Evolutionary conservation across 2,797 vertebrate genomes (phyloP).

Genomic region (Thunnus albacares): DNA sequence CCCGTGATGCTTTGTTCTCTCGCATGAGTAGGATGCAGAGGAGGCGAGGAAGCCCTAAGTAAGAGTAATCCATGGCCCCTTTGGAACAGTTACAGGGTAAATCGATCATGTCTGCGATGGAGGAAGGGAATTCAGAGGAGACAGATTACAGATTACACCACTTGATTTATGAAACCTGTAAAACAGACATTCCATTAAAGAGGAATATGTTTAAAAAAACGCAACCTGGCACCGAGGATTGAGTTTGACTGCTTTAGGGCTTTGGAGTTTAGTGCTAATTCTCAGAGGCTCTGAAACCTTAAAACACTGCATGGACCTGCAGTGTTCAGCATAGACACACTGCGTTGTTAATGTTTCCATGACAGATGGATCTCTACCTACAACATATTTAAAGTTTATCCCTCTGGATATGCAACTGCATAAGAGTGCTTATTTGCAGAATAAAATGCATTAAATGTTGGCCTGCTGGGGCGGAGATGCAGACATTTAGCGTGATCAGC

Average conservation of each 20-base stretch:
- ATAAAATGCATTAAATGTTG: slow-evolving; percentile 34
- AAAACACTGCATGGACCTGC: background rate
- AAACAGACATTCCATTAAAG: slow-evolving; percentile 37
- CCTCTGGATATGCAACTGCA: slow-evolving; percentile 23
- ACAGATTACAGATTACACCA: slow-evolving; percentile 43
- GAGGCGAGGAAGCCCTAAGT: slow-evolving; percentile 18
- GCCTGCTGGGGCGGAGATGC: slow-evolving; percentile 23
- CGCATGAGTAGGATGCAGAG: slow-evolving; percentile 6
- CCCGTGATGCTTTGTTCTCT: background rate
- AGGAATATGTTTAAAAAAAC: slow-evolving; percentile 28
- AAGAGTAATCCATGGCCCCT: slow-evolving; percentile 45
- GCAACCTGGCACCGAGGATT: slow-evolving; percentile 21
- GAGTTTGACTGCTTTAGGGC: slow-evolving; percentile 19
- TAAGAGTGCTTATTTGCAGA: slow-evolving; percentile 31
- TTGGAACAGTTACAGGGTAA: slow-evolving; percentile 38
- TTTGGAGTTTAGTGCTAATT: slow-evolving; percentile 33
- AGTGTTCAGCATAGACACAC: background rate
- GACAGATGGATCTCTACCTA: slow-evolving; percentile 48
- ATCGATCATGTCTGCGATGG: slow-evolving; percentile 46
- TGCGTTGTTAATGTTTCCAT: slow-evolving; percentile 7
- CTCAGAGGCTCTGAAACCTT: slow-evolving; percentile 6
- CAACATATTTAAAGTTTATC: slow-evolving; percentile 25
- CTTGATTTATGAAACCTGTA: slow-evolving; percentile 59
- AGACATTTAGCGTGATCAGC: slow-evolving; percentile 54
- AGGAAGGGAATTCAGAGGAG: slow-evolving; percentile 44